Evolutionary conservation across 35 echinoderm and acorn worm species (phyloP).

Genomic region (Holothuria glaberrima): DNA sequence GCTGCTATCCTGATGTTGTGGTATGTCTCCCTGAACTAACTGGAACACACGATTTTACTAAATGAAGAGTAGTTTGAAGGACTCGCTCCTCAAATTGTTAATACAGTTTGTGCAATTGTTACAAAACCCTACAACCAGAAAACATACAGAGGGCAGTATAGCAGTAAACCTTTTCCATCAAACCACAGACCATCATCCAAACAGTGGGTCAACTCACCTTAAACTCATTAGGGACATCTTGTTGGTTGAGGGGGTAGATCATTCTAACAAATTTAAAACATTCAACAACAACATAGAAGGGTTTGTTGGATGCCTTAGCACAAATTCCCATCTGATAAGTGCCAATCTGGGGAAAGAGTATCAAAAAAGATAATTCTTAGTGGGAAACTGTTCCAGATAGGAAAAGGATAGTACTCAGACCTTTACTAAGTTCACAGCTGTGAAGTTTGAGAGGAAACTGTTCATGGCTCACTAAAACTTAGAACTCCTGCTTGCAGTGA

Average conservation of each 20-base stretch:
- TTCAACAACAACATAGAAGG: conserved; percentile 94
- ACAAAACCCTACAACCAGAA: no score
- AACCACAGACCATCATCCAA: no score
- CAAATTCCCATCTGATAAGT: conserved; percentile 92
- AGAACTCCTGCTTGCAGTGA: no score
- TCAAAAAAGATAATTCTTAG: background rate
- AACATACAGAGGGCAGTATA: no score
- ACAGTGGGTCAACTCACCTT: conserved; percentile 59
- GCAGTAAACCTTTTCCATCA: no score
- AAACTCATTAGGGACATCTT: conserved; percentile 96
- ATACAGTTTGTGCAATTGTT: no score
- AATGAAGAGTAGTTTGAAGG: no score
- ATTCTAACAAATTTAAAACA: conserved; percentile 98
- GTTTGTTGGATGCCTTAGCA: conserved; percentile 95
- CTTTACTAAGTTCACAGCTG: background rate
- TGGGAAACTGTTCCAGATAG: background rate
- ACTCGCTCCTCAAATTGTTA: no score
- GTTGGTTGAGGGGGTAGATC: conserved; percentile 96
- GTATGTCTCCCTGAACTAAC: no score
- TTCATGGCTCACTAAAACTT: no score
- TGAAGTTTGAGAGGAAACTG: background rate
- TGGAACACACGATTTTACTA: no score
- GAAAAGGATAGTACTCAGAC: background rate
- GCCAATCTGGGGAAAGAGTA: conserved; percentile 78
- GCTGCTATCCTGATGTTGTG: no score